These are phyloP conservation scores for Drosophila nasuta DNA, from an alignment of 1,140 invertebrate species.

Conservation along the genomic window DNA sequence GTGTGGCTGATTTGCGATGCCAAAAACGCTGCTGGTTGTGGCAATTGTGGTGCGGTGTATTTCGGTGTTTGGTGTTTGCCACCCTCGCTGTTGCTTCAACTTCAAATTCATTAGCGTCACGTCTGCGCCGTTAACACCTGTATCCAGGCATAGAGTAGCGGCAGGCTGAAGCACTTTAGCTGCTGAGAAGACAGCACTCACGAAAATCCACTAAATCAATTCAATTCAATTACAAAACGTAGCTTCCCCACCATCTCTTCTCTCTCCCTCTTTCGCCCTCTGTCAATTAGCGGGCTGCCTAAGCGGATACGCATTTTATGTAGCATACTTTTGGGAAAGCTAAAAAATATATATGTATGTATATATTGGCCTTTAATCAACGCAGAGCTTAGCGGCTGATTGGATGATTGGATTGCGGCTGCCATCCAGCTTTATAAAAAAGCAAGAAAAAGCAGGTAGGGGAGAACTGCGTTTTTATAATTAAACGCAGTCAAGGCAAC, in stretches of 20 bases:
- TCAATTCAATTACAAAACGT: slow-evolving; percentile 76
- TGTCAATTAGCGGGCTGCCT: slow-evolving; percentile 57
- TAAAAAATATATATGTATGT: slow-evolving; percentile 1
- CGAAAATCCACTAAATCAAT: slow-evolving; percentile 74
- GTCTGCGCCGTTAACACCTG: slow-evolving; percentile 51
- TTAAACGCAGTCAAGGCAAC: slow-evolving; percentile 65
- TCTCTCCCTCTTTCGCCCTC: background rate
- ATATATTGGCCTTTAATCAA: slow-evolving; percentile 68
- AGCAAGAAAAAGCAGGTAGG: slow-evolving; percentile 2
- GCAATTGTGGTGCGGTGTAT: background rate
- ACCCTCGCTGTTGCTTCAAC: slow-evolving; percentile 1
- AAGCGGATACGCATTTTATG: slow-evolving; percentile 52
- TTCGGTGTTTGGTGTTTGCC: no score
- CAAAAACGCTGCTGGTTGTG: background rate
- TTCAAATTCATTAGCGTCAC: slow-evolving; percentile 64
- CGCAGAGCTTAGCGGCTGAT: slow-evolving; percentile 68
- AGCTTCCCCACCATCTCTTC: background rate
- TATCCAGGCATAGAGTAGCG: background rate
- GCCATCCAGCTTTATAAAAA: slow-evolving; percentile 8
- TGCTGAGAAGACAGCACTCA: slow-evolving; percentile 24
- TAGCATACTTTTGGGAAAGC: slow-evolving; percentile 50
- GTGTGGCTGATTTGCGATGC: background rate
- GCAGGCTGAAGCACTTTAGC: slow-evolving; percentile 4
- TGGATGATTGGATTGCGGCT: slow-evolving; percentile 77
- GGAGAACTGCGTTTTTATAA: slow-evolving; percentile 57